A percentile compares a stretch with the other conserved stretches of the same genome.
phyloP scores from a whole-genome alignment of 2,797 vertebrate species.

The Dipus sagitta region DNA sequence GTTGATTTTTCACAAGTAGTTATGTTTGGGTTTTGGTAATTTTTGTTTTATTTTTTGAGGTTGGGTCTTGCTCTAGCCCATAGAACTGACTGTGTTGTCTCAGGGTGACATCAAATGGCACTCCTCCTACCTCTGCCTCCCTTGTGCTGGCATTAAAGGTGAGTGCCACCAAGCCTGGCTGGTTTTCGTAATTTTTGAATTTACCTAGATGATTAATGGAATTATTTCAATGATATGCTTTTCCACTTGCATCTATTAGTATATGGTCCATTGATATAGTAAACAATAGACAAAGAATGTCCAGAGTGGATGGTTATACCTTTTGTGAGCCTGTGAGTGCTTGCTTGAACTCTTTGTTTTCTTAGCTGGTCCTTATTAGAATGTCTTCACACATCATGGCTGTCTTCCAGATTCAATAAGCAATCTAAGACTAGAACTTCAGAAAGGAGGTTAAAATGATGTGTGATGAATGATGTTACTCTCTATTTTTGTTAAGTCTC shows the following conservation, averaged over 20 bases:
- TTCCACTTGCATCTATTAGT: background rate
- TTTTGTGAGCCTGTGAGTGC: background rate
- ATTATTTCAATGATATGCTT: background rate
- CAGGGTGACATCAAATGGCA: too few relatives aligned
- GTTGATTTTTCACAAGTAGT: background rate
- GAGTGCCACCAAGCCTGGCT: too few relatives aligned
- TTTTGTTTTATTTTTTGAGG: background rate
- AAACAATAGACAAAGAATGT: background rate
- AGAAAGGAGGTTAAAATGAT: slow-evolving; percentile 25
- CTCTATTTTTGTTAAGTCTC: background rate
- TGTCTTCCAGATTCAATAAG: slow-evolving; percentile 37
- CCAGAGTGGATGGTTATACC: background rate
- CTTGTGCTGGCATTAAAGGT: too few relatives aligned
- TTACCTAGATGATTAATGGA: slow-evolving; percentile 33
- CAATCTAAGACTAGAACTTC: slow-evolving; percentile 13
- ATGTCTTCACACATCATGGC: background rate
- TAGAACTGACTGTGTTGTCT: too few relatives aligned
- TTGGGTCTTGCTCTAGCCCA: too few relatives aligned
- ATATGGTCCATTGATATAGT: background rate
- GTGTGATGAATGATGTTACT: background rate
- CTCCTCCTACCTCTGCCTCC: too few relatives aligned
- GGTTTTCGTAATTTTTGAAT: background rate
- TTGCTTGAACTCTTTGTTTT: background rate
- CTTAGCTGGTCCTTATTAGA: background rate
- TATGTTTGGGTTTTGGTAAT: background rate